Conservation (phyloP, 2,888 invertebrate species). For the Drosophila helvetica region DNA sequence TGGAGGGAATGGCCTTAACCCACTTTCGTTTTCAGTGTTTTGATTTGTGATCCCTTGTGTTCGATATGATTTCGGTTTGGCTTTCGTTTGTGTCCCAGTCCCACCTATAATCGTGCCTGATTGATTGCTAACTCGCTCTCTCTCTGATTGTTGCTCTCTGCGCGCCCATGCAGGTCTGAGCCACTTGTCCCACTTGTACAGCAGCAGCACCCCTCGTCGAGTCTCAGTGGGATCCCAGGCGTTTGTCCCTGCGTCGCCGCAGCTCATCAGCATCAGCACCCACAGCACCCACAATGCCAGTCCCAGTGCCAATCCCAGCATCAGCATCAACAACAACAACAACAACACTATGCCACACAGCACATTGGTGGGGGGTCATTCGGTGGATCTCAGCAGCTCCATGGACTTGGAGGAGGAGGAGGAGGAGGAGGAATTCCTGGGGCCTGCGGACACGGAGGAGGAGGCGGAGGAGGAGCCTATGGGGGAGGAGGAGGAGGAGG, state of each 20-base stretch:
- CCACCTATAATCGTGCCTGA: not conserved
- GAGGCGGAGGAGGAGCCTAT: conserved; percentile 73
- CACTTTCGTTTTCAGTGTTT: conserved; percentile 32
- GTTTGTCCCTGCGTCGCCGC: conserved; percentile 84
- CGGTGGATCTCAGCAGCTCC: conserved; percentile 84
- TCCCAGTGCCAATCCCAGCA: conserved; percentile 10
- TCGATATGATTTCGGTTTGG: conserved; percentile 39
- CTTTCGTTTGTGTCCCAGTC: conserved; percentile 7
- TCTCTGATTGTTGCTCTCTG: conserved; percentile 30
- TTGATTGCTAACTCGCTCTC: conserved; percentile 34
- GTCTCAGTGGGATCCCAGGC: conserved; percentile 84
- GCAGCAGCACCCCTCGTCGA: conserved; percentile 84
- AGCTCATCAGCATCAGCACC: conserved; percentile 82
- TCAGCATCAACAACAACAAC: conserved; percentile 74
- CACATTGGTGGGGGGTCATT: conserved; percentile 82
- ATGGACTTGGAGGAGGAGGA: conserved; percentile 84
- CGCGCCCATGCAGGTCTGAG: conserved; percentile 81
- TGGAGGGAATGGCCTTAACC: not conserved
- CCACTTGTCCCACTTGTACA: conserved; percentile 84
- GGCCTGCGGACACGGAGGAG: conserved; percentile 77
- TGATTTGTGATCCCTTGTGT: conserved; percentile 33
- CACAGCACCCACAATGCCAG: conserved; percentile 43
- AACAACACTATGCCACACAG: conserved; percentile 81
- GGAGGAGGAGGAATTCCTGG: conserved; percentile 70
- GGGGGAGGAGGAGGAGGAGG: conserved; percentile 82